These are phyloP conservation scores for Drosophila sechellia DNA, from an alignment of 1,140 invertebrate genomes.

Conservation along the genomic window DNA sequence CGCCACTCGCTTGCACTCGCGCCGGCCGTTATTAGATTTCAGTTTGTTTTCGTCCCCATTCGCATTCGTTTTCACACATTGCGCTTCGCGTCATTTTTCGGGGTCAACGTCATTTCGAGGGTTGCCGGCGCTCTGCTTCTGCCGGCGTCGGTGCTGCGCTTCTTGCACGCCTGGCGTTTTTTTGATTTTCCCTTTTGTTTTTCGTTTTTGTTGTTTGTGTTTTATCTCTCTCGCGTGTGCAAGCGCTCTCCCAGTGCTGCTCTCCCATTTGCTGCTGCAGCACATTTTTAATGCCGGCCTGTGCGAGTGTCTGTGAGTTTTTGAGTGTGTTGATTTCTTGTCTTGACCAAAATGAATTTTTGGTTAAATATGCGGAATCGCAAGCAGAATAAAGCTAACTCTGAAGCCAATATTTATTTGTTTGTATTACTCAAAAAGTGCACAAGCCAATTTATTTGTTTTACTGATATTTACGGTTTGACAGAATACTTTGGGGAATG, in stretches of 20 bases:
- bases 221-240: conserved; percentile 20
- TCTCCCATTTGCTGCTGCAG: conserved; percentile 48
- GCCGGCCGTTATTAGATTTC: conserved; percentile 73
- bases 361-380: conserved; percentile 41
- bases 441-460: background rate
- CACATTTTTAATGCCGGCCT: conserved; percentile 67
- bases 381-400: conserved; percentile 55
- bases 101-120: conserved; percentile 82
- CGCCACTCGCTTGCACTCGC: conserved; percentile 58
- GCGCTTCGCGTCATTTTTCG: conserved; percentile 80
- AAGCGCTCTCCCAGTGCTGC: conserved; percentile 6
- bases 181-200: conserved; percentile 21
- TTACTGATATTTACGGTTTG: background rate
- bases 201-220: conserved; percentile 45
- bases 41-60: conserved; percentile 80
- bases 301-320: conserved; percentile 6
- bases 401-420: conserved; percentile 31
- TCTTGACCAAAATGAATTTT: conserved; percentile 70
- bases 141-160: conserved; percentile 40
- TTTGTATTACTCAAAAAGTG: background rate
- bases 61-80: conserved; percentile 80
- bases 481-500: too few relatives aligned
- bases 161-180: conserved; percentile 52
- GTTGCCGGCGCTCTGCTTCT: conserved; percentile 52
- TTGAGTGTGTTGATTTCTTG: conserved; percentile 56